A percentile compares a stretch with the other conserved stretches of the same genome.
Evolutionary conservation across 2,888 invertebrate genomes (phyloP).

Genomic region (Lepidochitona cinerea): DNA sequence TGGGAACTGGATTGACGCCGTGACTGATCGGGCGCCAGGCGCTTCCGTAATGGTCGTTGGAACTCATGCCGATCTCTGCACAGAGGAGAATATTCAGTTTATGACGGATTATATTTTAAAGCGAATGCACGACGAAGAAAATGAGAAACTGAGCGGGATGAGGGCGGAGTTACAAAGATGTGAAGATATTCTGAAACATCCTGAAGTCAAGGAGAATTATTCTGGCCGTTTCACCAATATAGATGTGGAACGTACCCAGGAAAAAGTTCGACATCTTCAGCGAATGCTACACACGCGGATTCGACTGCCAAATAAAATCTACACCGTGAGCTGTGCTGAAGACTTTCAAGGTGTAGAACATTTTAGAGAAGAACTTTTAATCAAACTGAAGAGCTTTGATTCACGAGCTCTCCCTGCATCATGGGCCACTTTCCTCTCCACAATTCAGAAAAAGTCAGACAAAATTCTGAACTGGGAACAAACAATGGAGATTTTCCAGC

Average conservation of each 20-base stretch:
- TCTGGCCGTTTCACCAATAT: conserved; percentile 56
- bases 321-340: conserved; percentile 59
- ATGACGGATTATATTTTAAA: conserved; percentile 44
- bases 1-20: conserved; percentile 61
- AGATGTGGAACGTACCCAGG: conserved; percentile 49
- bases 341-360: conserved; percentile 43
- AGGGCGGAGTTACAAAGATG: conserved; percentile 22
- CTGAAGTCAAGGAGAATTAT: conserved; percentile 38
- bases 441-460: conserved; percentile 46
- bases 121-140: conserved; percentile 49
- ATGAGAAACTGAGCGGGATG: conserved; percentile 42
- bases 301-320: conserved; percentile 45
- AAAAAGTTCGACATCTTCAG: conserved; percentile 48
- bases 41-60: conserved; percentile 55
- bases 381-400: conserved; percentile 36
- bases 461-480: conserved; percentile 48
- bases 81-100: conserved; percentile 40
- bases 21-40: conserved; percentile 58
- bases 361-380: conserved; percentile 34
- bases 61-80: conserved; percentile 58
- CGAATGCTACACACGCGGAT: conserved; percentile 50
- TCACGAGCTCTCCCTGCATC: conserved; percentile 47
- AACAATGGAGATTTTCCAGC: conserved; percentile 35
- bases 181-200: conserved; percentile 26
- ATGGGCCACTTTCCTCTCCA: conserved; percentile 54